phyloP scores from a whole-genome alignment of 2,888 invertebrate species.

The Leptopilina myrica region DNA sequence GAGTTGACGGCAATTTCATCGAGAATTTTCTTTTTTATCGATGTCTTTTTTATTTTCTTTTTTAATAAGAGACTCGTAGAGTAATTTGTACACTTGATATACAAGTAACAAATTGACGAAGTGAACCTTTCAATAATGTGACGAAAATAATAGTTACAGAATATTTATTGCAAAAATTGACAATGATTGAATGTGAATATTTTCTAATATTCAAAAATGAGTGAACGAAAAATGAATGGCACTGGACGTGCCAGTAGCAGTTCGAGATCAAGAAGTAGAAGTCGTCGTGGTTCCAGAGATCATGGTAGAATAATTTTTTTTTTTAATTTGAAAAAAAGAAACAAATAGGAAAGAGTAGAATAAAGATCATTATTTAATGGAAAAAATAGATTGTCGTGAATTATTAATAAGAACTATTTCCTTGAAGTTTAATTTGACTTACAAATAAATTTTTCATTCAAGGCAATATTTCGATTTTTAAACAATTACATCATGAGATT shows the following conservation, averaged over 20 bases:
- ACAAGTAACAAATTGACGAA: too few relatives aligned
- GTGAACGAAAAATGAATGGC: constrained; percentile 66
- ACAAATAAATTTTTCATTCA: not conserved
- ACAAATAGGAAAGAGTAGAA: too few relatives aligned
- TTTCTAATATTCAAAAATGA: constrained; percentile 60
- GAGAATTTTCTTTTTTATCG: constrained; percentile 20
- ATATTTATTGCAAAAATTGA: too few relatives aligned
- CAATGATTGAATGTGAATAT: constrained; percentile 12
- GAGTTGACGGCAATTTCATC: constrained; percentile 30
- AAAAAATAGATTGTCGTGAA: not conserved
- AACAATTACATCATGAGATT: constrained; percentile 16
- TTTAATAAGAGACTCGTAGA: not conserved
- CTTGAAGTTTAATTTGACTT: constrained; percentile 2
- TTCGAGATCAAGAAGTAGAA: constrained; percentile 72
- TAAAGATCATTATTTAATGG: not conserved
- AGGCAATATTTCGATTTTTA: constrained; percentile 27
- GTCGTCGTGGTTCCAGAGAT: constrained; percentile 70
- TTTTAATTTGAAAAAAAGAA: not conserved
- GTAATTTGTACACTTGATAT: too few relatives aligned
- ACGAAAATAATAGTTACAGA: too few relatives aligned
- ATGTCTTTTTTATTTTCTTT: not conserved
- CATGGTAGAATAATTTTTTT: constrained; percentile 64
- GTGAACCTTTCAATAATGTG: too few relatives aligned
- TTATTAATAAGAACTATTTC: not conserved
- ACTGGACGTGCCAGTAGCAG: constrained; percentile 63